Evolutionary conservation across 2,797 vertebrate species (phyloP).

Genomic region (Rousettus madagascariensis): DNA sequence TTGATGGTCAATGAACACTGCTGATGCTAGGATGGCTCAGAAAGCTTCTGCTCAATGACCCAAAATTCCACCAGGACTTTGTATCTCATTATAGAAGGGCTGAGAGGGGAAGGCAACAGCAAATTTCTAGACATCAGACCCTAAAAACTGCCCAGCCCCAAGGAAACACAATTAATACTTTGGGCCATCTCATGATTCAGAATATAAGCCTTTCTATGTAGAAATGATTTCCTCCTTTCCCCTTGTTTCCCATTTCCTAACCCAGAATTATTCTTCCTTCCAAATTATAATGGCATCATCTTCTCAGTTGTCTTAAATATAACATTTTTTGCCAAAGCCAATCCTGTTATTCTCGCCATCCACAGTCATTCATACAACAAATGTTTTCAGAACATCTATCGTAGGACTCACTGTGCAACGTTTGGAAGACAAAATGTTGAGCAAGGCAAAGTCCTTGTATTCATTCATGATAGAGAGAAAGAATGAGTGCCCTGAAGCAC

Average conservation of each 20-base stretch:
- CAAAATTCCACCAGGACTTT: neutral
- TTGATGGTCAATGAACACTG: neutral
- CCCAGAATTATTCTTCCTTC: neutral
- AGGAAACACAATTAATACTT: neutral
- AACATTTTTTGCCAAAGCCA: neutral
- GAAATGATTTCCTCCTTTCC: neutral
- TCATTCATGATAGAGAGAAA: neutral
- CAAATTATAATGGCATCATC: neutral
- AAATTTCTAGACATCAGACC: neutral
- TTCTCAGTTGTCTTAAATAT: neutral
- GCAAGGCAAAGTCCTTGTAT: neutral
- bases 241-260: neutral
- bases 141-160: neutral
- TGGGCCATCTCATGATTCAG: neutral
- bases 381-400: neutral
- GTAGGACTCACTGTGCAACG: neutral
- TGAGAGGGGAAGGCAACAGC: neutral
- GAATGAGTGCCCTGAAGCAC: neutral
- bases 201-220: neutral
- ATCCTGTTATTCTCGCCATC: neutral
- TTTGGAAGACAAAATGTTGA: neutral
- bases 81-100: neutral
- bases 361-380: neutral
- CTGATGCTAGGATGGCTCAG: neutral
- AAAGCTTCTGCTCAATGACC: neutral